These are phyloP conservation scores for Neolamprologus longior DNA, from an alignment of 2,113 vertebrate species.

Conservation along the genomic window DNA sequence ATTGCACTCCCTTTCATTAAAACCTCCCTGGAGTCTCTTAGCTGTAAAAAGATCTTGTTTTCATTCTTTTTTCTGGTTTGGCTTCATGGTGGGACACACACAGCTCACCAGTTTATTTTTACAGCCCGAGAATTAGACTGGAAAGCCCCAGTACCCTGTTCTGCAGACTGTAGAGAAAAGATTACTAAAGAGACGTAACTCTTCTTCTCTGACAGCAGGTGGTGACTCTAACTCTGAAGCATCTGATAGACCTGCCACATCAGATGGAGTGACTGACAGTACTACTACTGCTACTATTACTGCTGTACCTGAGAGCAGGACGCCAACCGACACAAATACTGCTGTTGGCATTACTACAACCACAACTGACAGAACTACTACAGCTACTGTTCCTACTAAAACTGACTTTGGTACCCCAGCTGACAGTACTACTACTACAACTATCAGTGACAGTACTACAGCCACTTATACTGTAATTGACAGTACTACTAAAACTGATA, in stretches of 20 bases:
- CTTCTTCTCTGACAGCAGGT: conserved; percentile 60
- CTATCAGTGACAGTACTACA: background rate
- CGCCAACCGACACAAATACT: background rate
- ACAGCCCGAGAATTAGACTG: background rate
- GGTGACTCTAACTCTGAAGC: conserved; percentile 40
- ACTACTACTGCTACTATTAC: background rate
- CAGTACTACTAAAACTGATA: background rate
- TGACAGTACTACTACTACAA: background rate
- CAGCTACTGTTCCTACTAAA: background rate
- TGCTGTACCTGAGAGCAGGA: background rate
- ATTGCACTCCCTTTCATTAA: background rate
- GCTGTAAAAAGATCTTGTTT: background rate
- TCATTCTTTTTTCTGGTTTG: background rate
- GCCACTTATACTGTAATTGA: background rate
- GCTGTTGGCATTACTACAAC: background rate
- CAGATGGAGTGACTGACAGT: conserved; percentile 35
- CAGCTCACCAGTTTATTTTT: background rate
- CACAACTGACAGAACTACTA: background rate
- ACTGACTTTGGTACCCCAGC: background rate
- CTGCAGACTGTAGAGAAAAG: background rate
- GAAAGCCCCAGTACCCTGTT: background rate
- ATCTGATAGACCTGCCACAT: conserved; percentile 41
- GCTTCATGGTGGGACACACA: background rate
- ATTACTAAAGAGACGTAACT: conserved; percentile 37
- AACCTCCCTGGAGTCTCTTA: background rate